A percentile compares a stretch with the other conserved stretches of the same genome.
Conservation (phyloP, 2,113 vertebrate genomes). For the Phalacrocorax aristotelis region DNA sequence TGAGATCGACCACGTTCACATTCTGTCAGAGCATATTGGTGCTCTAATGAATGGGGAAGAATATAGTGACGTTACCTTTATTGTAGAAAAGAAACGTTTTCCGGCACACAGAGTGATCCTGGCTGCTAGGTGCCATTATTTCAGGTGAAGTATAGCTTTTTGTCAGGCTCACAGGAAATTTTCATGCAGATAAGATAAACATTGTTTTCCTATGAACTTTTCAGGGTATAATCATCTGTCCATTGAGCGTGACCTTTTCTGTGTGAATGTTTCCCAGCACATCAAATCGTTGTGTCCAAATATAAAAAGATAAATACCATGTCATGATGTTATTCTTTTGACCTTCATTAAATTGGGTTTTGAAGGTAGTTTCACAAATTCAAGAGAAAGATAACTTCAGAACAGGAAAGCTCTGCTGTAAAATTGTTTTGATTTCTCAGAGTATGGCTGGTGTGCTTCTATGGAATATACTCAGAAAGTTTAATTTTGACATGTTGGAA, state of each 20-base stretch:
- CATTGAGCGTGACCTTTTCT: conserved; percentile 54
- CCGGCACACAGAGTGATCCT: conserved; percentile 94
- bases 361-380: conserved; percentile 23
- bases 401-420: background rate
- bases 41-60: conserved; percentile 92
- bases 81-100: conserved; percentile 96
- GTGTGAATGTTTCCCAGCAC: conserved; percentile 22
- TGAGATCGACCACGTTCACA: conserved; percentile 96
- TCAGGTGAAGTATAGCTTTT: conserved; percentile 82
- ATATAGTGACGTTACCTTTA: conserved; percentile 96
- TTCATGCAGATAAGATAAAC: conserved; percentile 47
- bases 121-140: conserved; percentile 95
- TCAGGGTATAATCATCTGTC: conserved; percentile 42
- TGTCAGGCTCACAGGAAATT: background rate
- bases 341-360: conserved; percentile 57
- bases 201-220: conserved; percentile 42
- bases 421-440: background rate
- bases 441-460: background rate
- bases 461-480: background rate
- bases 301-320: conserved; percentile 45
- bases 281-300: conserved; percentile 23
- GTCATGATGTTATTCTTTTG: conserved; percentile 52
- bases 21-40: conserved; percentile 96
- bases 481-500: background rate
- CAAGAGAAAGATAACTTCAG: background rate